Base-by-base conservation (phyloP, 2,113 vertebrate species). In the Hyperoodon ampullatus region DNA sequence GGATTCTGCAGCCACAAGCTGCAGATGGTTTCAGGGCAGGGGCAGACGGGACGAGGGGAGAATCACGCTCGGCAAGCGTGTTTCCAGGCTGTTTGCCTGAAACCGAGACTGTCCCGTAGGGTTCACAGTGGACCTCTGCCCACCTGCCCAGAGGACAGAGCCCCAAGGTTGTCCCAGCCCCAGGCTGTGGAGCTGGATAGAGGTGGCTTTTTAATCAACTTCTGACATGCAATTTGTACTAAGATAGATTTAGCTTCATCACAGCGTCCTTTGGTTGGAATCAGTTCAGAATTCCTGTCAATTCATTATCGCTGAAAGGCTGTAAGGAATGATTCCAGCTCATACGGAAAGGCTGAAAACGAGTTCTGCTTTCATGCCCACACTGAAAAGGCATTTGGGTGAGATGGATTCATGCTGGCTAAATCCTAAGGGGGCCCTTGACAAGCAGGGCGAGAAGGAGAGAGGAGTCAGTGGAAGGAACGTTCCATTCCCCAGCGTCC, bases 141-240 rank as follows among this genome's bases (percentile, higher is more conserved):
- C 72, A 33, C 58, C 30, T 6, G 30, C 21, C 11, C 4, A 6
- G 63, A 93, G 83, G 78, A 83, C 82, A 39, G 89, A 93, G 74
- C 90, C 72, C 80, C 88, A 77, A 26, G 94, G 80, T 87, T 89
- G 90, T 92, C 90, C 81, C 53, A 30, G 92, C 70, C 61, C 55
- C 92, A 80, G 14, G 74, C 74, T 71, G 84, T 16, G 82, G 50
- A 95, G 35, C 83, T 28, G 91, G 89, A 39, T 81, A 96, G 91
- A 96, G 84, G 88, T 55, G 8, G 44, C 88, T 70, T 97, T 96
- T 98, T 94, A 95, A 83, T 97, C 97, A 97, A 88, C 92, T 86
- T 96, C 97, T 97, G 82, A 74, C 75, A 81, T 55, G 95, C 81
- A 61, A 13, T 96, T 96, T 97, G 93, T 93, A 58, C 44, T 13